Evolutionary conservation across 2,113 vertebrate genomes (phyloP).

Genomic region (Hippocampus barbouri): DNA sequence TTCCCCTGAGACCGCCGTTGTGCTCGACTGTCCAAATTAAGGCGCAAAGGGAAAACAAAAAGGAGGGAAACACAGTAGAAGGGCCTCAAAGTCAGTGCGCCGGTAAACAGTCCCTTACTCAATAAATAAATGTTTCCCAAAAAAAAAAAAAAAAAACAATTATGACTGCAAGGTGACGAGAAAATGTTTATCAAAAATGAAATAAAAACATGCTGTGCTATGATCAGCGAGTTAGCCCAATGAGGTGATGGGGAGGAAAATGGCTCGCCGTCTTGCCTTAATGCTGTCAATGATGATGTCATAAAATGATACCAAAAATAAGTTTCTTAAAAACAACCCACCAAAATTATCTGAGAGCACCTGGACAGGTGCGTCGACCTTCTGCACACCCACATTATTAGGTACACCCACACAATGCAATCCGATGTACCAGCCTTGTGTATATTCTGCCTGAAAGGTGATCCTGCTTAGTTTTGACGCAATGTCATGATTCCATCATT

Average conservation of each 20-base stretch:
- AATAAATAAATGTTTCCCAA: slow-evolving; percentile 59
- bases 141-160: slow-evolving; percentile 40
- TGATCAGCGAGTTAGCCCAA: slow-evolving; percentile 62
- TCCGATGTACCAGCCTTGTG: not conserved
- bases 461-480: not conserved
- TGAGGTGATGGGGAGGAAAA: slow-evolving; percentile 64
- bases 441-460: not conserved
- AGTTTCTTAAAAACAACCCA: not conserved
- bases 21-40: slow-evolving; percentile 75
- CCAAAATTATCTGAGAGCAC: not conserved
- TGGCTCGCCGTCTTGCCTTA: slow-evolving; percentile 31
- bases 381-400: not conserved
- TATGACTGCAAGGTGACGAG: slow-evolving; percentile 39
- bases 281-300: slow-evolving; percentile 45
- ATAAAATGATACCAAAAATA: slow-evolving; percentile 51
- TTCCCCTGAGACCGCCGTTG: slow-evolving; percentile 75
- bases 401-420: not conserved
- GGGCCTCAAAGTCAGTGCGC: slow-evolving; percentile 68
- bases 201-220: slow-evolving; percentile 10
- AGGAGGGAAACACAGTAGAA: slow-evolving; percentile 67
- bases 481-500: not conserved
- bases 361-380: not conserved
- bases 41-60: slow-evolving; percentile 65
- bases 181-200: slow-evolving; percentile 17
- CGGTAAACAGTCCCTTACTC: slow-evolving; percentile 56